Evolutionary conservation across 2,113 vertebrate species (phyloP).

Genomic region (Chrysemys picta): DNA sequence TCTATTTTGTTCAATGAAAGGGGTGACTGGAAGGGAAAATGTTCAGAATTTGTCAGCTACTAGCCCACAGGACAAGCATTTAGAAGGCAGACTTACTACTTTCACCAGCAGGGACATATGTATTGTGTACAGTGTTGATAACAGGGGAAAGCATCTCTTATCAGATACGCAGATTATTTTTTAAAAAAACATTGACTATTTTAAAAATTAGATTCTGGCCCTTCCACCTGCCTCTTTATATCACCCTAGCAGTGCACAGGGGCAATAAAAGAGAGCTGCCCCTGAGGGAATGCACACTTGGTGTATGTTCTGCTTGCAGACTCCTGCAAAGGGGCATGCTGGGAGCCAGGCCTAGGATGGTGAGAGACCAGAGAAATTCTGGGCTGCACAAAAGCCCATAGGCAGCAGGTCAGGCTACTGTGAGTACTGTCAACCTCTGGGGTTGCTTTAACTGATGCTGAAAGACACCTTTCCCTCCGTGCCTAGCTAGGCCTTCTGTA

Average conservation of each 20-base stretch:
- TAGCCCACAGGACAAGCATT: neutral
- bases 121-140: accelerated
- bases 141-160: neutral
- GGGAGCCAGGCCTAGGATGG: neutral
- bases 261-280: neutral
- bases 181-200: neutral
- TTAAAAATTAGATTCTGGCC: neutral
- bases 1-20: neutral
- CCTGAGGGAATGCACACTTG: neutral
- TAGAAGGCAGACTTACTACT: neutral
- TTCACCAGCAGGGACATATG: neutral
- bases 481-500: neutral
- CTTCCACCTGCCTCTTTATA: neutral
- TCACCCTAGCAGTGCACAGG: neutral
- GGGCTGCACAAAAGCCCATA: neutral
- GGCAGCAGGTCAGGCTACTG: neutral
- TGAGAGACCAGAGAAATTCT: neutral
- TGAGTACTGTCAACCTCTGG: neutral
- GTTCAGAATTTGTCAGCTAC: neutral
- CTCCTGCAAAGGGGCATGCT: neutral
- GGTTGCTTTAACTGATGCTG: neutral
- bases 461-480: neutral
- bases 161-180: neutral
- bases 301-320: neutral
- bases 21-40: neutral